Conservation (phyloP, 2,113 vertebrate genomes). For the Empidonax traillii region DNA sequence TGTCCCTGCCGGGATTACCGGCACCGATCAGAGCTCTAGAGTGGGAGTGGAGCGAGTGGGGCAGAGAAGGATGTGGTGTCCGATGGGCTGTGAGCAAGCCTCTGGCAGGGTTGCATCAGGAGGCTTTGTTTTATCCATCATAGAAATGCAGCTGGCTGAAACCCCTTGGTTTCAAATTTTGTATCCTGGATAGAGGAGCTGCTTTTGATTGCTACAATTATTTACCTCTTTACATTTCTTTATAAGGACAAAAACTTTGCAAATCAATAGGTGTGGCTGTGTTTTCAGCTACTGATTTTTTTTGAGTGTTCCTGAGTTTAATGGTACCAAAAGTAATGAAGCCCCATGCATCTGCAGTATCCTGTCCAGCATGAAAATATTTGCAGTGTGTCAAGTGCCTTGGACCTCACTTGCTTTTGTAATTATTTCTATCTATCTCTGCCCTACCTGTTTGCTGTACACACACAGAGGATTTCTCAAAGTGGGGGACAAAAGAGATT, state of each 20-base stretch:
- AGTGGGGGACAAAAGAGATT: neutral
- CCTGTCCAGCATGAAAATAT: neutral
- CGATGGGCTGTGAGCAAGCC: neutral
- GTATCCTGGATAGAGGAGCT: neutral
- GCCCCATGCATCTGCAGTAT: neutral
- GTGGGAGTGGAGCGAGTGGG: rapidly evolving
- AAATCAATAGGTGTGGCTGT: neutral
- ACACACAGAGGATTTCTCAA: neutral
- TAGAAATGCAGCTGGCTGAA: neutral
- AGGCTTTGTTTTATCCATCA: neutral
- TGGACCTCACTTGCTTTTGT: neutral
- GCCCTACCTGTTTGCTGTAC: neutral
- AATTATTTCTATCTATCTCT: neutral
- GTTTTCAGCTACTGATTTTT: neutral
- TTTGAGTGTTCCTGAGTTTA: neutral
- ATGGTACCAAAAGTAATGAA: neutral
- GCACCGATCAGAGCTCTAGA: neutral
- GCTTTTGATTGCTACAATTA: neutral
- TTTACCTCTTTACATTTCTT: neutral
- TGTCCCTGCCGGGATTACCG: rapidly evolving
- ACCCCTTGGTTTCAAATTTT: neutral
- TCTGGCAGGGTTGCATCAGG: neutral
- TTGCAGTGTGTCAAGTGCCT: neutral
- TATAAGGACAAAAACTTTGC: neutral
- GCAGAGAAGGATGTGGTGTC: neutral